Conservation (phyloP, 2,113 vertebrate genomes). For the Gnathonemus longibarbis region DNA sequence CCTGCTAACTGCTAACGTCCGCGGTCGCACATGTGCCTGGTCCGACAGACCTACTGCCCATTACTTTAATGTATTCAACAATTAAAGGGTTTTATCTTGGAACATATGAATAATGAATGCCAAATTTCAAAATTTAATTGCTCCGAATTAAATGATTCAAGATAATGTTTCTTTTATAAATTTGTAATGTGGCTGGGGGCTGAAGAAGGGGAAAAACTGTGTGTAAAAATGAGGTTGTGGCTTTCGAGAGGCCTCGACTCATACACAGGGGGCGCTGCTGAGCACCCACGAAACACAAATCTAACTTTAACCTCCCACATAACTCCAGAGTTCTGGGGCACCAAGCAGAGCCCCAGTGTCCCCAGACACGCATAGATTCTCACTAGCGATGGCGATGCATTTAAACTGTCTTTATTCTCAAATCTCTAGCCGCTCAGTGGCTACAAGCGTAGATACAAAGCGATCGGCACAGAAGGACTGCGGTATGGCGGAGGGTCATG, state of each 20-base stretch:
- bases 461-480: slow-evolving; percentile 26
- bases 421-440: slow-evolving; percentile 18
- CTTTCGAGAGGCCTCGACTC: slow-evolving; percentile 6
- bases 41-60: slow-evolving; percentile 33
- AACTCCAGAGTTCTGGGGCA: neutral
- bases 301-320: neutral
- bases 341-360: neutral
- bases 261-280: slow-evolving; percentile 4
- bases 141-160: slow-evolving; percentile 79
- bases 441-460: slow-evolving; percentile 33
- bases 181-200: slow-evolving; percentile 56
- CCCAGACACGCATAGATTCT: neutral
- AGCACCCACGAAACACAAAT: slow-evolving; percentile 5
- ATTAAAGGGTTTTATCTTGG: slow-evolving; percentile 73
- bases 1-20: slow-evolving; percentile 51
- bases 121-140: slow-evolving; percentile 69
- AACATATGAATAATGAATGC: slow-evolving; percentile 70
- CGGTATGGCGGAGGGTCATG: slow-evolving; percentile 12
- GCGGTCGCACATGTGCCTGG: slow-evolving; percentile 55
- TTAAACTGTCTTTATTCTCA: slow-evolving; percentile 25
- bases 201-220: slow-evolving; percentile 32
- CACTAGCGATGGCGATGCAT: slow-evolving; percentile 17
- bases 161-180: slow-evolving; percentile 76
- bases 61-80: slow-evolving; percentile 76
- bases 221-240: slow-evolving; percentile 41